Base-by-base conservation (phyloP, 1,140 invertebrate genomes). In the Hypsibius dujardini region DNA sequence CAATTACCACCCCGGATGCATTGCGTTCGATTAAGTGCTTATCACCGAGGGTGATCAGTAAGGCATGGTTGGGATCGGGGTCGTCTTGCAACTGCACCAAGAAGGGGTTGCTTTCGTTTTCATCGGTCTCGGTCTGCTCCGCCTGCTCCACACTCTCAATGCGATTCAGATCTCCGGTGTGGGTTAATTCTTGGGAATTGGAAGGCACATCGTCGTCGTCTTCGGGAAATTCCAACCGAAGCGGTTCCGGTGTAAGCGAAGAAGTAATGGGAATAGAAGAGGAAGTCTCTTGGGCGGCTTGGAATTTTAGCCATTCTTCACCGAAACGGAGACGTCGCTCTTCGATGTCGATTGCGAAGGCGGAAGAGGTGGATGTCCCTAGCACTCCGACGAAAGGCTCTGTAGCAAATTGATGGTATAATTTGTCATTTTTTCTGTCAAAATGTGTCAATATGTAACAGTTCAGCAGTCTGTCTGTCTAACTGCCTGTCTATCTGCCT, bases 221-320 rank as follows among this genome's bases (percentile, higher is more conserved):
- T 56, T 56, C 50, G 50, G 50, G n/a, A 56, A n/a, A n/a, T 7
- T 56, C 7, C n/a, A 56, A n/a, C 7, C 50, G 50, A 56, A 7
- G 7, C 50, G 50, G n/a, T n/a, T 56, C n/a, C n/a, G 7, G 50
- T 7, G 50, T 12, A 56, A 7, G 50, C 50, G 50, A n/a, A 7
- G 50, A 56, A 12, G 7, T 56, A n/a, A 56, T 56, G 50, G 50
- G 50, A 12, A 56, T 56, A 7, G 50, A 56, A 12, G 50, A 56
- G 50, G 50, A 56, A n/a, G n/a, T 56, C 12, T 67, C 42, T 45
- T 67, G 12, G 3, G 45, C 62, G 12, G 62, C 12, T 3, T 67
- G 62, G 42, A 67, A 67, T 42, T 42, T 67, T 7, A 67, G 62
- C 62, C 62, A 67, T 67, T 67, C 62, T 12, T 67, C 62, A 7